Evolutionary conservation across 2,797 vertebrate species (phyloP).

Genomic region (Miichthys miiuy): DNA sequence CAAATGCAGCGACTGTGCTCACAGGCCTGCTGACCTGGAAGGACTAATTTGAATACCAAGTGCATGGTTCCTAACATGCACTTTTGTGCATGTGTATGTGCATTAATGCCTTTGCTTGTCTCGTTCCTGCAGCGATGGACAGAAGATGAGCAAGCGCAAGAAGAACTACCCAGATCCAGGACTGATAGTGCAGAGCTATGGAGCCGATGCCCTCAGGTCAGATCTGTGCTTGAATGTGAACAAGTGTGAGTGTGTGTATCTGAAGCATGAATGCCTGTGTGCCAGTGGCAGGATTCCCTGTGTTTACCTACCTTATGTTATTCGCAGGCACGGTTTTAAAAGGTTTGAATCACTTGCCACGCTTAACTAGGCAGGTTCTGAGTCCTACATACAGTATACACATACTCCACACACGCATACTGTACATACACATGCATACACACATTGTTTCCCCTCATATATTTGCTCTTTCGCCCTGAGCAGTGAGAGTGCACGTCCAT

Average conservation of each 20-base stretch:
- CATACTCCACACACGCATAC: constrained; percentile 21
- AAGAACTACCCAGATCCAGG: constrained; percentile 98
- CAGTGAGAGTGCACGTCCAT: constrained; percentile 67
- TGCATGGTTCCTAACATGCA: constrained; percentile 67
- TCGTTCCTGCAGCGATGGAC: constrained; percentile 90
- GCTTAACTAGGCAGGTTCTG: constrained; percentile 23
- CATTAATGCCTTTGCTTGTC: constrained; percentile 66
- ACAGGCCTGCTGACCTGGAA: constrained; percentile 81
- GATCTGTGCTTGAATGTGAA: constrained; percentile 55
- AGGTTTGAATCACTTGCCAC: constrained; percentile 35
- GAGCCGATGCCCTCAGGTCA: constrained; percentile 97
- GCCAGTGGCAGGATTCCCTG: constrained; percentile 42
- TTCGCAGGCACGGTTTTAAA: constrained; percentile 47
- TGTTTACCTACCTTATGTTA: constrained; percentile 51
- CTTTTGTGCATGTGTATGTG: constrained; percentile 61
- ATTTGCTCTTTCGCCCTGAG: constrained; percentile 67
- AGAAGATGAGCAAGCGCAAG: constrained; percentile 99
- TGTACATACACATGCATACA: constrained; percentile 35
- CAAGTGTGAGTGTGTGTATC: constrained; percentile 37
- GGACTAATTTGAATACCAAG: constrained; percentile 76
- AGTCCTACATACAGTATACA: constrained; percentile 30
- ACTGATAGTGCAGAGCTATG: constrained; percentile 90
- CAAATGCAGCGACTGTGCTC: constrained; percentile 59
- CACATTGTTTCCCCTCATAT: constrained; percentile 45
- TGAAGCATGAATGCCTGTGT: constrained; percentile 51